A percentile compares a stretch with the other conserved stretches of the same genome.
phyloP scores from a whole-genome alignment of 1,140 invertebrate genomes.

The Zelostemma sp. region DNA sequence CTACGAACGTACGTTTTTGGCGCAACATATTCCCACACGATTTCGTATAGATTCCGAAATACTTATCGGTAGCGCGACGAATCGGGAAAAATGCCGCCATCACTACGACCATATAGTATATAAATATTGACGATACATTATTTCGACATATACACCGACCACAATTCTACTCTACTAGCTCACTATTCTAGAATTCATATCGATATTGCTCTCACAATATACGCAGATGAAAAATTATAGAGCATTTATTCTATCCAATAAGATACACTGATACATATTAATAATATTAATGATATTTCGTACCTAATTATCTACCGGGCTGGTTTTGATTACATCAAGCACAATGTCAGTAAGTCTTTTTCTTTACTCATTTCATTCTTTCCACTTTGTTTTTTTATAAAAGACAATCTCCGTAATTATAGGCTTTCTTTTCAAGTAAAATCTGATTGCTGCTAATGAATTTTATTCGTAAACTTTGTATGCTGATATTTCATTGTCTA shows the following conservation, averaged over 20 bases:
- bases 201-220: slow-evolving; percentile 65
- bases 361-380: slow-evolving; percentile 40
- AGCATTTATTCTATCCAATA: slow-evolving; percentile 67
- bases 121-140: slow-evolving; percentile 67
- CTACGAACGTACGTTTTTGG: slow-evolving; percentile 5
- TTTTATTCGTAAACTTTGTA: slow-evolving; percentile 7
- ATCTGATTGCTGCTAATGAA: slow-evolving; percentile 30
- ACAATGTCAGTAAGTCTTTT: slow-evolving; percentile 52
- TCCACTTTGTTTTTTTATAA: slow-evolving; percentile 37
- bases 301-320: slow-evolving; percentile 70
- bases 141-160: slow-evolving; percentile 66
- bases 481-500: slow-evolving; percentile 17
- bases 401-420: slow-evolving; percentile 41
- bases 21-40: not conserved
- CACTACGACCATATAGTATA: slow-evolving; percentile 67
- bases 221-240: slow-evolving; percentile 66
- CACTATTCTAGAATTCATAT: slow-evolving; percentile 68
- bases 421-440: slow-evolving; percentile 24
- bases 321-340: slow-evolving; percentile 69
- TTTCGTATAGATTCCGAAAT: not conserved
- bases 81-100: slow-evolving; percentile 46
- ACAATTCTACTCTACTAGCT: slow-evolving; percentile 70
- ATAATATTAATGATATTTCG: slow-evolving; percentile 67
- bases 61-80: slow-evolving; percentile 14
- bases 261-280: slow-evolving; percentile 69